phyloP scores from a whole-genome alignment of 2,797 vertebrate species.

The Lemur catta region DNA sequence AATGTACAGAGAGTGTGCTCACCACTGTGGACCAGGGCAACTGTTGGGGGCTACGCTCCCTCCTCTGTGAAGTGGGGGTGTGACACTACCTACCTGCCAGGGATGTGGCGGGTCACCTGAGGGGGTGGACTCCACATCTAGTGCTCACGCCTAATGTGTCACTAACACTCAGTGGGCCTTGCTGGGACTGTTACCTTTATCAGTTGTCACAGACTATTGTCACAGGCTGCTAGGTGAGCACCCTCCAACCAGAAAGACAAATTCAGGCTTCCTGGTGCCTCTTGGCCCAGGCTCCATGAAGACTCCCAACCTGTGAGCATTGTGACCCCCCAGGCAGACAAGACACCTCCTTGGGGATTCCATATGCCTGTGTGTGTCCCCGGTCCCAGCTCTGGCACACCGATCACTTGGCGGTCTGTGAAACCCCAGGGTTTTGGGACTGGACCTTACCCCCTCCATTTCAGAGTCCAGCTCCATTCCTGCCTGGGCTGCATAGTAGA shows the following conservation, averaged over 20 bases:
- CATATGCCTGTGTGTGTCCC: rapidly evolving
- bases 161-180: background rate
- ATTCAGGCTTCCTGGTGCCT: background rate
- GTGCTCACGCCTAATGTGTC: background rate
- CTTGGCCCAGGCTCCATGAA: background rate
- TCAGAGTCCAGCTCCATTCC: background rate
- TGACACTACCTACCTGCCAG: background rate
- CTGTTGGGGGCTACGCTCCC: background rate
- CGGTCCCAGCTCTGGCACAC: background rate
- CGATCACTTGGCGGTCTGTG: background rate
- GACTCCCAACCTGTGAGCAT: background rate
- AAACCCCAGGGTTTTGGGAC: background rate
- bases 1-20: background rate
- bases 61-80: background rate
- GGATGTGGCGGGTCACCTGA: background rate
- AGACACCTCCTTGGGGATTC: background rate
- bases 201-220: too few relatives aligned
- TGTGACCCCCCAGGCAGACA: background rate
- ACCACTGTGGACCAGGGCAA: background rate
- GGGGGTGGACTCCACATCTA: background rate
- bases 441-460: rapidly evolving
- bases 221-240: background rate
- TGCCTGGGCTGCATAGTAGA: too few relatives aligned
- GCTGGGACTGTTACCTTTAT: background rate
- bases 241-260: background rate